Base-by-base conservation (phyloP, 2,888 invertebrate species). In the Allygus modestus region DNA sequence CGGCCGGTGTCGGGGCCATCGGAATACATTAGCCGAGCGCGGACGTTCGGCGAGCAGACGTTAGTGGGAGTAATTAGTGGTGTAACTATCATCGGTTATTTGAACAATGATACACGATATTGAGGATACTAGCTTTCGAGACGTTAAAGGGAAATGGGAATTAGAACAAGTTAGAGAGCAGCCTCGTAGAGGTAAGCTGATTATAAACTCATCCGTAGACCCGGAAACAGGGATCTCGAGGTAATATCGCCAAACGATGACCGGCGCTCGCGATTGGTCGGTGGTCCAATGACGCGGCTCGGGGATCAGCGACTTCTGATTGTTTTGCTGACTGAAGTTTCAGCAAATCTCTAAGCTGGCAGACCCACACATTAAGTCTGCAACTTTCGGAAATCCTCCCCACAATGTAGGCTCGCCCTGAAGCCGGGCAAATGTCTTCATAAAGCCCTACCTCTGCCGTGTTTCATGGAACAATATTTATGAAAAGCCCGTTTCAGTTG, bases 301-400 rank as follows among this genome's bases (percentile, higher is more conserved):
- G 15, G 28, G 15, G 31, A 28, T 31, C 28, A 12, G 7, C 7
- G 17, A 28, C 31, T 65, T 28, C 23, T 58, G 65, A 65, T 65
- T 65, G 65, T 65, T 54, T 65, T 65, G 65, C 65, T 65, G 65
- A 65, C 65, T 17, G 15, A 65, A 65, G 65, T 65, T 65, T 20
- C 65, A 54, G 28, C 26, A 58, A 58, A 58, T 4, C 4, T 51
- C n/a, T 2, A 51, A 15, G n/a, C n/a, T 17, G 4, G 23, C 4
- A 4, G 65, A 31, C n/a, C 28, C 31, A 26, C 9, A 15, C 5
- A 58, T 58, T 65, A 17, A 58, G 28, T 15, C 65, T 58, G 7
- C 58, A 12, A 65, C 65, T 65, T 65, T 28, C 15, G 28, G 15
- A 58, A 12, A 65, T 65, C 65, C 58, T 23, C 23, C 65, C 31